Evolutionary conservation across 2,113 vertebrate species (phyloP).

Genomic region (Todiramphus saurophagus): DNA sequence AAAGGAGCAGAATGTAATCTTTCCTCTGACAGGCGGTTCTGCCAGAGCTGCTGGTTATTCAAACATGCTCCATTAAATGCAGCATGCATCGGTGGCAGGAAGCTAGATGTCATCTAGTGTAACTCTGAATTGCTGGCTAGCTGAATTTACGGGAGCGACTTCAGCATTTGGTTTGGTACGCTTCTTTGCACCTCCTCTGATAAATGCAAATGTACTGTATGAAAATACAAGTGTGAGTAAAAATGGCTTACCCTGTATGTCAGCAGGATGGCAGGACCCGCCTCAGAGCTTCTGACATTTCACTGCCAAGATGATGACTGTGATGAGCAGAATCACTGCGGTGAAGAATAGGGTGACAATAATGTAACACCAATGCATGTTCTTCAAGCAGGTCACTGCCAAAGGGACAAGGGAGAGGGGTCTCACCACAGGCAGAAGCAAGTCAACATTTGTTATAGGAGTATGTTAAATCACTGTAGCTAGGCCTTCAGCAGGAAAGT

Average conservation of each 20-base stretch:
- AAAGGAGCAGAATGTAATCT: not conserved
- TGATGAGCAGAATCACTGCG: not conserved
- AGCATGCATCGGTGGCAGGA: too few species aligned
- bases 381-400: not conserved
- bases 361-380: not conserved
- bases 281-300: not conserved
- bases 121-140: not conserved
- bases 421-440: not conserved
- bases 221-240: not conserved
- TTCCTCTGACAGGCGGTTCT: not conserved
- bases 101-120: not conserved
- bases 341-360: not conserved
- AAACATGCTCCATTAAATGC: not conserved
- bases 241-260: not conserved
- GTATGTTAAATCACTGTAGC: not conserved
- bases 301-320: not conserved
- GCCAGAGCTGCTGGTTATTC: not conserved
- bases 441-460: not conserved
- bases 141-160: not conserved
- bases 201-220: rapidly evolving
- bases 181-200: not conserved
- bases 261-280: not conserved
- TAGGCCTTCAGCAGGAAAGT: not conserved
- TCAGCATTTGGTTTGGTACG: not conserved
- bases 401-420: not conserved